Conservation (phyloP, 2,113 vertebrate genomes). For the Indicator indicator region DNA sequence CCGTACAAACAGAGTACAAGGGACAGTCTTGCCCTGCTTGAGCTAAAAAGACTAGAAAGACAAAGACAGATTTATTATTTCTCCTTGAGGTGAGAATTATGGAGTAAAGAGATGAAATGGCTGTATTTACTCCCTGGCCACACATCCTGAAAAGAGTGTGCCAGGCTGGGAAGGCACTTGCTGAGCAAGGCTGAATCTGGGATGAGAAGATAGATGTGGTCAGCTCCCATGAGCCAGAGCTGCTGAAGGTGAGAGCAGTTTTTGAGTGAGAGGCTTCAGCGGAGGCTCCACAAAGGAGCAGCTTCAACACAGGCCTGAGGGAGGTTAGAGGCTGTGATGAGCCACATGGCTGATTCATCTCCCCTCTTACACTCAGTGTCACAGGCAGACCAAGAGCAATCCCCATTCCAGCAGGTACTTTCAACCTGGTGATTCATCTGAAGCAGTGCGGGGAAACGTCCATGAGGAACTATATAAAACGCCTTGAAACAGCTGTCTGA, state of each 20-base stretch:
- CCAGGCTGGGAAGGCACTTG: neutral
- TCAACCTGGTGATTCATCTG: neutral
- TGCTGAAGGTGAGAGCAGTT: neutral
- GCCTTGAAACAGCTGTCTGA: neutral
- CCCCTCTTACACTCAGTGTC: neutral
- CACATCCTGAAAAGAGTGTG: neutral
- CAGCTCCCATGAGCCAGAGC: neutral
- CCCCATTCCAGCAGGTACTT: neutral
- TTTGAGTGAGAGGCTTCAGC: neutral
- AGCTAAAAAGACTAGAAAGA: neutral
- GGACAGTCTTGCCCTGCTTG: rapidly evolving
- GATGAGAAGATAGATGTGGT: neutral
- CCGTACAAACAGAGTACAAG: neutral
- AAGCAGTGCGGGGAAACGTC: neutral
- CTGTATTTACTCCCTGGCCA: neutral
- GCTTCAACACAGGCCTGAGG: neutral
- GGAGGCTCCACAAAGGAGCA: neutral
- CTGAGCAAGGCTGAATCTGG: neutral
- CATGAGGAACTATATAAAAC: neutral
- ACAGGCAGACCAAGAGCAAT: neutral
- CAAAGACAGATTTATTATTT: neutral
- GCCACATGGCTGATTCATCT: neutral
- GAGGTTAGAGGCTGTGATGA: neutral
- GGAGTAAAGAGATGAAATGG: neutral
- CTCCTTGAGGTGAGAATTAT: neutral